Evolutionary conservation across 2,113 vertebrate species (phyloP), one percentile per base, ranked within the genome.

Genomic region (Ochotona curzoniae): DNA sequence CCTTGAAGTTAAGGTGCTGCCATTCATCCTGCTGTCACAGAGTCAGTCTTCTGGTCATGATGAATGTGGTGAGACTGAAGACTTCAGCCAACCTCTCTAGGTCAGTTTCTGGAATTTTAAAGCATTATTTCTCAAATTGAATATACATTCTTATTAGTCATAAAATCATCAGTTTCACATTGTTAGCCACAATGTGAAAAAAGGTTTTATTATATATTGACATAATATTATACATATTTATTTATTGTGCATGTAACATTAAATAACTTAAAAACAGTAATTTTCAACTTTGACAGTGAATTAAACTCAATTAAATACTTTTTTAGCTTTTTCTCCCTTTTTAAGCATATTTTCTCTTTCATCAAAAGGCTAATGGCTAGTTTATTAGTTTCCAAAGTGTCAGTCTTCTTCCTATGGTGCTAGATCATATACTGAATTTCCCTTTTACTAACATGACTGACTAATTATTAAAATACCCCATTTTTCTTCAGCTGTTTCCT

Each of bases 401-500:
- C 94, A 92, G 18, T 60, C 13, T 94, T 32, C 79, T 97, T 97
- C 94, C 97, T 97, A 91, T 91, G 96, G 96, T 96, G 94, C 79
- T 96, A 15, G 84, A 95, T 97, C 84, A 54, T 87, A 93, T 79
- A 93, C 44, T 80, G 82, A 75, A 88, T 93, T 96, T 73, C 91
- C 63, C 69, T 78, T 96, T 98, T 96, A 94, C 94, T 96, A 86
- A 96, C 83, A 51, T 0, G 11, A 94, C 96, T 96, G 87, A 78
- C 80, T 98, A 97, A 97, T 97, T 97, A 97, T 97, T 98, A 93
- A 97, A 98, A 94, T 94, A 88, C 47, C 49, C 4, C 11, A 95
- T 87, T 84, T 97, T 97, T 96, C 91, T 97, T 92, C 91, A 97
- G 97, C 96, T 96, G 87, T 97, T 98, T 96, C 96, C 93, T 97